Conservation (phyloP, 1,140 invertebrate genomes). For the Musca vetustissima region DNA sequence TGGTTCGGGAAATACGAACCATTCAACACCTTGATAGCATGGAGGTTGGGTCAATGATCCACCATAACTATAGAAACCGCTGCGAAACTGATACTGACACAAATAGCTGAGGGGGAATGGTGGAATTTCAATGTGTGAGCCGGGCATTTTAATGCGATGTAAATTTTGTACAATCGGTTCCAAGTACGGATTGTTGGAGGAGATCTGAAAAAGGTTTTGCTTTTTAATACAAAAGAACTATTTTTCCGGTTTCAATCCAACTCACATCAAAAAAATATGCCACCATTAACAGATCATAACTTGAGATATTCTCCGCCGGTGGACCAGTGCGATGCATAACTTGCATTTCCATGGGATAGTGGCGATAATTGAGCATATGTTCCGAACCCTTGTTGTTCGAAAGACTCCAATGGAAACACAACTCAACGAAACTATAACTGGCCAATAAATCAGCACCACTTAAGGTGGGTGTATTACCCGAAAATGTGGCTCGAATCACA, state of each 20-base stretch:
- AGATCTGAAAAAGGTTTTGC: slow-evolving; percentile 14
- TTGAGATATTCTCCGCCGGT: slow-evolving; percentile 34
- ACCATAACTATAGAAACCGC: slow-evolving; percentile 70
- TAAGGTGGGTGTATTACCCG: slow-evolving; percentile 54
- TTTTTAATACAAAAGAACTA: no score
- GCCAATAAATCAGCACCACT: slow-evolving; percentile 57
- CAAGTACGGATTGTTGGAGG: slow-evolving; percentile 59
- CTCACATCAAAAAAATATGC: slow-evolving; percentile 44
- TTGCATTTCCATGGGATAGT: slow-evolving; percentile 60
- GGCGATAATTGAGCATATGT: slow-evolving; percentile 59
- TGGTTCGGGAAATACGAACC: slow-evolving; percentile 80
- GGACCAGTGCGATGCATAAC: slow-evolving; percentile 44
- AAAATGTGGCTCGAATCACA: slow-evolving; percentile 49
- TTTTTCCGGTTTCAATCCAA: no score
- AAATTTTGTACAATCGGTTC: slow-evolving; percentile 60
- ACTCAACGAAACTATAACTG: slow-evolving; percentile 58
- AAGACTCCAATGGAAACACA: slow-evolving; percentile 62
- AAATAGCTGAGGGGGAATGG: slow-evolving; percentile 61
- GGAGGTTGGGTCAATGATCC: slow-evolving; percentile 86
- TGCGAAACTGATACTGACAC: slow-evolving; percentile 57
- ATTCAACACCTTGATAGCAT: slow-evolving; percentile 78
- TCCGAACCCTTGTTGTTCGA: slow-evolving; percentile 62
- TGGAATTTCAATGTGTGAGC: slow-evolving; percentile 51
- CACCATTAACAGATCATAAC: slow-evolving; percentile 48
- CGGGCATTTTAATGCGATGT: slow-evolving; percentile 51